Base-by-base conservation (phyloP, 92 coral and sea anemone species). In the Epizoanthus fatuus region DNA sequence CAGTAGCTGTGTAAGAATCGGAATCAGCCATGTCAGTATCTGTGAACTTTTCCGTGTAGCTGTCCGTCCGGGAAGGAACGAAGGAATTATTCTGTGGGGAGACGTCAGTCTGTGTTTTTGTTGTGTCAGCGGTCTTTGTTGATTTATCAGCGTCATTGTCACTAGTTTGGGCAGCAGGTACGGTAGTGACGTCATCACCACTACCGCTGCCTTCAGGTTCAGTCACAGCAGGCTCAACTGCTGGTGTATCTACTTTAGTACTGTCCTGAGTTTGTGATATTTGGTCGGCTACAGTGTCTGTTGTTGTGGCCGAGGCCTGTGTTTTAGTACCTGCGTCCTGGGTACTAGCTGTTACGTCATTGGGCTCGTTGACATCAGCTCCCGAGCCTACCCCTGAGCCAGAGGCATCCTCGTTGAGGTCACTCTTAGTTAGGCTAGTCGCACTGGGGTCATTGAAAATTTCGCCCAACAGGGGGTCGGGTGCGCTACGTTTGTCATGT, bases 381-480 rank as follows among this genome's bases (percentile, higher is more conserved):
- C 95, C 91, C 66, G 89, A 77, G 69, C 93, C 98, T 73, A 94
- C 85, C 72, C 97, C 98, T 60, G 98, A 95, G 85, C 92, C 98
- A 72, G 98, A 93, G 55, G 80, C 59, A 55, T 85, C 91, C 90
- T 90, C 84, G 88, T 93, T 96, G 37, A 88, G 90, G 63, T 84
- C 90, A 80, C 89, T 87, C 87, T 95, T 93, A 69, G 91, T 93
- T 70, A 93, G 67, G 72, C 96, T 93, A 79, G 97, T 93, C 64
- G 94, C 96, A 44, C 93, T 90, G 44, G 96, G 96, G 80, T 95
- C 98, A 76, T 95, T 93, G 88, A 93, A 93, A 90, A 95, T 90
- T 74, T 95, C 95, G 42, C 94, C 97, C 74, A 95, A 86, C n/a
- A 93, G 91, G 47, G 98, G 95, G 82, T 95, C 96, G 65, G 97